Conservation (phyloP, 2,888 invertebrate genomes). For the Margaritifera margaritifera region DNA sequence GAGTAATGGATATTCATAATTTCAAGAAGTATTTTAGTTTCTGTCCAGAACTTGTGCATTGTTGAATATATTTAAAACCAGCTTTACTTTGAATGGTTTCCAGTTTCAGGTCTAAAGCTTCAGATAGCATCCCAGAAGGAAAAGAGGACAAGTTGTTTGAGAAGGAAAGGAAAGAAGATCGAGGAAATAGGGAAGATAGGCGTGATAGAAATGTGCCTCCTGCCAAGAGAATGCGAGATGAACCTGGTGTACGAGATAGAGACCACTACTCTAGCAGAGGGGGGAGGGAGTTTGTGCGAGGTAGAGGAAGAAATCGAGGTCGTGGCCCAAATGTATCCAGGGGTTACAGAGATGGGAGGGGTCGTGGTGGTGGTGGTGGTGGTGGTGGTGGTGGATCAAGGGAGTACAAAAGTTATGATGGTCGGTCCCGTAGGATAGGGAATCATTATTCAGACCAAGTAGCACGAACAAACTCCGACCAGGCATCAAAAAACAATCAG, state of each 20-base stretch:
- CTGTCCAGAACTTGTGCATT: no score
- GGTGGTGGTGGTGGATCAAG: conserved; percentile 19
- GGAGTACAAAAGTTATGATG: conserved; percentile 29
- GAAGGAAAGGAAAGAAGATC: conserved; percentile 32
- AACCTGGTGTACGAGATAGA: conserved; percentile 34
- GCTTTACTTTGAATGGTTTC: no score
- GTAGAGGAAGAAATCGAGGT: conserved; percentile 50
- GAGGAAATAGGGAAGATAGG: conserved; percentile 38
- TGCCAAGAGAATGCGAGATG: conserved; percentile 62
- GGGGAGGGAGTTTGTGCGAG: conserved; percentile 64
- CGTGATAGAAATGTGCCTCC: conserved; percentile 54
- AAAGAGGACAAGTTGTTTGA: conserved; percentile 29
- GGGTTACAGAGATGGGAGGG: conserved; percentile 32
- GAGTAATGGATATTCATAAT: no score
- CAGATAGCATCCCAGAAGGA: conserved; percentile 8
- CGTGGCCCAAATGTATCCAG: conserved; percentile 50
- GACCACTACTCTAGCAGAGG: conserved; percentile 30
- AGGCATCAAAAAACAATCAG: conserved; percentile 27
- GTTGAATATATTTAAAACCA: no score
- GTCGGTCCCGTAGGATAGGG: conserved; percentile 16
- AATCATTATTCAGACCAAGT: conserved; percentile 34
- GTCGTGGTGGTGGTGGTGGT: conserved; percentile 23
- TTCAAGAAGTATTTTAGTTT: no score
- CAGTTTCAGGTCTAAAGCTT: conserved; percentile 1
- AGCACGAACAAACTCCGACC: conserved; percentile 13